Base-by-base conservation (phyloP, 2,888 invertebrate genomes). In the Coelinius sp. region DNA sequence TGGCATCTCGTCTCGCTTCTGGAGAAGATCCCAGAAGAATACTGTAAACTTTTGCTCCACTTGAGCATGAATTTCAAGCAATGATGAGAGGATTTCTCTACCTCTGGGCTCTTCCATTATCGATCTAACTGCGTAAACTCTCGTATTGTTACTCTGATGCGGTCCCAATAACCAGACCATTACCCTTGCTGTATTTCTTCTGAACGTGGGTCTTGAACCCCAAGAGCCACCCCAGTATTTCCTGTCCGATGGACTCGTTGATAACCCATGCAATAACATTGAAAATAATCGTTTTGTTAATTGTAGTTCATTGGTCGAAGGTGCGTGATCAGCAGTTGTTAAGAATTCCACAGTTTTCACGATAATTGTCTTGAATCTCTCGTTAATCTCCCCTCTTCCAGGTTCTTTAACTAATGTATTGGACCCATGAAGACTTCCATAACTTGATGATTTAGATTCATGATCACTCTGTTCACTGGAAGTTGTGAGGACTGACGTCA, bases 271-370 rank as follows among this genome's bases (percentile, higher is more conserved):
- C 35, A 91, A 80, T 6, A 92, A 83, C 49, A 89, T 89, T 38
- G 88, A 83, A 69, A 92, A 89, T 75, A 92, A 83, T 20, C 90
- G 85, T 71, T 89, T 89, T 3, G 90, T 85, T 22, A 91, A 84
- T 70, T 88, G 89, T 14, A 86, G 77, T 77, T 89, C 88, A 66
- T 80, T 84, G 0, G 76, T 72, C 0, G 85, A 83, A 0, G 83
- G 83, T 3, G 82, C 75, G 63, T 83, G 82, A 68, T 82, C 83
- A 1, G 82, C 82, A 14, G 83, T 82, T 67, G 85, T 86, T 75
- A 92, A 85, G 82, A 91, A 91, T 75, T 88, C 85, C 0, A 90
- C 90, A 1, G 90, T 91, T 73, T 91, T 90, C 56, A 87, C 79
- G 49, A 90, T 86, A 5, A 90, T 82, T 20, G 86, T 84, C 53